Conservation (phyloP, 2,888 invertebrate species). For the Trichogramma dendrolimi region DNA sequence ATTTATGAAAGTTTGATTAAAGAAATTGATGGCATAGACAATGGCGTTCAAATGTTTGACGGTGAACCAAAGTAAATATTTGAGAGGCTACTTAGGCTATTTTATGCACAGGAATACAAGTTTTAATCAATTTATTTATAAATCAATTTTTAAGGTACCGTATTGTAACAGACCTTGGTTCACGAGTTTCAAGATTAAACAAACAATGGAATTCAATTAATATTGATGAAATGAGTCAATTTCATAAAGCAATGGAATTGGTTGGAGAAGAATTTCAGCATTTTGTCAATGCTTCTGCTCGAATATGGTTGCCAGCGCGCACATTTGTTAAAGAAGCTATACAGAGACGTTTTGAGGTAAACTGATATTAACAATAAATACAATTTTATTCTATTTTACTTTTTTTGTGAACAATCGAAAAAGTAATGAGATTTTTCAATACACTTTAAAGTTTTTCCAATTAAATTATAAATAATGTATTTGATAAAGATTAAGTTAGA, state of each 20-base stretch:
- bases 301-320: conserved; percentile 84
- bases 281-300: conserved; percentile 56
- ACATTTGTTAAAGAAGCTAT: conserved; percentile 71
- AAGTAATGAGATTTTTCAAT: conserved; percentile 2
- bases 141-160: conserved; percentile 57
- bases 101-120: background rate
- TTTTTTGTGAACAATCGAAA: background rate
- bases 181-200: conserved; percentile 74
- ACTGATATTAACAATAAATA: background rate
- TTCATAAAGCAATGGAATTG: conserved; percentile 72
- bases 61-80: conserved; percentile 58
- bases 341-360: conserved; percentile 61
- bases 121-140: background rate
- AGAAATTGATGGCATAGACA: conserved; percentile 95
- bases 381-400: background rate
- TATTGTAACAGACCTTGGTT: conserved; percentile 74
- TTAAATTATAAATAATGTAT: background rate
- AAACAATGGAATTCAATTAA: conserved; percentile 72
- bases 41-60: conserved; percentile 82
- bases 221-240: conserved; percentile 59
- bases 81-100: background rate
- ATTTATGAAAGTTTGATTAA: conserved; percentile 84
- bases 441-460: background rate
- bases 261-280: conserved; percentile 78
- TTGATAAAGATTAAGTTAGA: background rate